Evolutionary conservation across 2,113 vertebrate species (phyloP), one percentile per base, ranked within the genome.

Genomic region (Poecile atricapillus): DNA sequence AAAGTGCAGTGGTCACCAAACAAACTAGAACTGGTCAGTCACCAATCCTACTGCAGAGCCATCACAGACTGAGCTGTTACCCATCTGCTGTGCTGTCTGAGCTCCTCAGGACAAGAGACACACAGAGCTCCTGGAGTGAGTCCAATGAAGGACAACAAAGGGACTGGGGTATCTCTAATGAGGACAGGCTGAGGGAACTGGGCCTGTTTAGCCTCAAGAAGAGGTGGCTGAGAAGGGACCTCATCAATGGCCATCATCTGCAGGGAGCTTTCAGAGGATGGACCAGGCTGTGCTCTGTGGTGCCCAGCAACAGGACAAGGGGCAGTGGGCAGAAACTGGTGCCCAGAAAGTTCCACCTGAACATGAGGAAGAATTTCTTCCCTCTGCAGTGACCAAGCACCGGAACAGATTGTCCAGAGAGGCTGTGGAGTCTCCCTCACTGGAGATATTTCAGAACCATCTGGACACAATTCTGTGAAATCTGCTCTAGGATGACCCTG

Each of bases 381-480:
- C 10, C 62, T 35, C 20, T 69, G 47, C 9, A 37, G 39, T 60
- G 44, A 75, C 23, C 0, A 0, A 55, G 39, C 21, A 69, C 47
- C 23, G 30, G 16, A 69, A 76, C 11, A 55, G 30, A 49, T 8
- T 25, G 35, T 23, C 21, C 35, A 76, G 47, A 69, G 20, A 47
- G 11, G 39, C 10, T 43, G 47, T 35, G 41, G 35, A 83, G 21
- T 43, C 47, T 30, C 14, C 39, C 35, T 33, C 35, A 69, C 14
- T 37, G 31, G 47, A 49, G 18, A 6, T 55, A 49, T 16, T 41
- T 21, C 43, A 47, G 55, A 83, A 55, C 24, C 17, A 41, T 20
- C 8, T 62, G 63, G 21, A 62, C 21, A 76, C 18, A 69, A 20
- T 83, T 25, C 31, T 13, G 25, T 63, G 47, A 30, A 68, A 43